Percentiles rank a stretch among this genome's conserved stretches.
Conservation (phyloP, 1,140 invertebrate genomes). For the Drosophila pallidifrons region DNA sequence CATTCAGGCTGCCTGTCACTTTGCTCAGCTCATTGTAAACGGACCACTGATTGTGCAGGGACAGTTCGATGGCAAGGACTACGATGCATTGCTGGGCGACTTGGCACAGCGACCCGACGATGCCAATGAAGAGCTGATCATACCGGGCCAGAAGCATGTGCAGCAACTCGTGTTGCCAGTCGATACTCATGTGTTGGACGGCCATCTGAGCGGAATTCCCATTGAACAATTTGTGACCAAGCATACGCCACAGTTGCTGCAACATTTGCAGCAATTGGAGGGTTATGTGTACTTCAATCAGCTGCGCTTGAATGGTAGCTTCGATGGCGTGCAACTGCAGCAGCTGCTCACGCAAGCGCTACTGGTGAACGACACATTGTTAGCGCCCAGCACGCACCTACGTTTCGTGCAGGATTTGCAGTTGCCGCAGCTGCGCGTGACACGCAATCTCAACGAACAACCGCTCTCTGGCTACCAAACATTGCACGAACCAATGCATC, state of each 20-base stretch:
- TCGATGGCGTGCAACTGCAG: conserved; percentile 81
- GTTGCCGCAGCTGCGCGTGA: conserved; percentile 38
- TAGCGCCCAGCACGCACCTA: conserved; percentile 32
- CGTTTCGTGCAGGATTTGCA: conserved; percentile 38
- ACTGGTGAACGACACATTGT: conserved; percentile 63
- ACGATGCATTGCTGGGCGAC: conserved; percentile 50
- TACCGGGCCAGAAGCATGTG: conserved; percentile 84
- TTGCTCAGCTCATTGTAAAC: conserved; percentile 84
- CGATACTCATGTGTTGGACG: conserved; percentile 60
- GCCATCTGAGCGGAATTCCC: conserved; percentile 81
- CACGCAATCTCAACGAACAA: conserved; percentile 52
- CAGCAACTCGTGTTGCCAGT: conserved; percentile 70
- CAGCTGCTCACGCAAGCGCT: conserved; percentile 78
- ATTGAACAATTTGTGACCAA: conserved; percentile 84
- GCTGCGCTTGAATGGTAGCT: conserved; percentile 70
- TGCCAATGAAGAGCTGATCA: conserved; percentile 61
- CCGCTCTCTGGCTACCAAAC: conserved; percentile 59
- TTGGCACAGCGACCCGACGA: conserved; percentile 77
- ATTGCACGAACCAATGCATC: conserved; percentile 59
- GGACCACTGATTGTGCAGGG: conserved; percentile 83
- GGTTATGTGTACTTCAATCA: conserved; percentile 85
- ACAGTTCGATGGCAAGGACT: conserved; percentile 71
- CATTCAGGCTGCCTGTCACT: conserved; percentile 85
- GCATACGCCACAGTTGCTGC: conserved; percentile 82
- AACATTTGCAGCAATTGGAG: conserved; percentile 64